These are phyloP conservation scores for Tachysurus fulvidraco DNA, from an alignment of 2,113 vertebrate species.

Conservation along the genomic window DNA sequence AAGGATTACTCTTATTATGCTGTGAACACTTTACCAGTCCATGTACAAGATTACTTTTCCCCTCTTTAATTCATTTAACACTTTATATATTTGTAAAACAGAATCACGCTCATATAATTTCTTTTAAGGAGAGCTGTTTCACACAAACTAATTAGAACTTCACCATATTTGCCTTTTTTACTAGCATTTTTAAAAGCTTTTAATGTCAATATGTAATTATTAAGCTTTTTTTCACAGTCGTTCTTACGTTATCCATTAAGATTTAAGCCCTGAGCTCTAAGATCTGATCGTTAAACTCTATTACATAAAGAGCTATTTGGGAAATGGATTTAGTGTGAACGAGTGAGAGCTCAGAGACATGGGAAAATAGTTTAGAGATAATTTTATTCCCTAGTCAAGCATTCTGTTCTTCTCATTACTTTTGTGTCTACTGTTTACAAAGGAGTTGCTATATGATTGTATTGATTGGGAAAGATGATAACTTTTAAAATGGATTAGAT, in stretches of 20 bases:
- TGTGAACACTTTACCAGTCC: background rate
- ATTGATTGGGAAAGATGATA: constrained; percentile 46
- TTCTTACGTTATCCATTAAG: constrained; percentile 13
- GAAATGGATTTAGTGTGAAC: constrained; percentile 12
- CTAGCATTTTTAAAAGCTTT: background rate
- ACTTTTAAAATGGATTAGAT: constrained; percentile 46
- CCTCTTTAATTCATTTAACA: background rate
- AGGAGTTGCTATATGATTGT: constrained; percentile 12
- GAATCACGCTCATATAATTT: background rate
- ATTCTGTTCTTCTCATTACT: constrained; percentile 3
- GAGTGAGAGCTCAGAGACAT: background rate
- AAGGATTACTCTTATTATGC: background rate
- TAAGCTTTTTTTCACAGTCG: background rate
- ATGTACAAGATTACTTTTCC: background rate
- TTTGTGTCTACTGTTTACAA: constrained; percentile 12
- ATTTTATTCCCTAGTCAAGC: constrained; percentile 32
- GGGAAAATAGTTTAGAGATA: background rate
- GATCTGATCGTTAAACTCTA: constrained; percentile 8
- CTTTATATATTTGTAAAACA: background rate
- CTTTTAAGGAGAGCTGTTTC: background rate
- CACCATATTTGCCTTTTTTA: background rate
- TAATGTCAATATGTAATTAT: constrained; percentile 12
- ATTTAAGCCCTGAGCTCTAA: constrained; percentile 17
- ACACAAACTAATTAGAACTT: background rate
- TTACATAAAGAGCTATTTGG: constrained; percentile 29